Percentiles rank a stretch among this genome's conserved stretches.
These are phyloP conservation scores for Sthenelais limicola DNA, from an alignment of 2,888 invertebrate genomes.

Conservation along the genomic window DNA sequence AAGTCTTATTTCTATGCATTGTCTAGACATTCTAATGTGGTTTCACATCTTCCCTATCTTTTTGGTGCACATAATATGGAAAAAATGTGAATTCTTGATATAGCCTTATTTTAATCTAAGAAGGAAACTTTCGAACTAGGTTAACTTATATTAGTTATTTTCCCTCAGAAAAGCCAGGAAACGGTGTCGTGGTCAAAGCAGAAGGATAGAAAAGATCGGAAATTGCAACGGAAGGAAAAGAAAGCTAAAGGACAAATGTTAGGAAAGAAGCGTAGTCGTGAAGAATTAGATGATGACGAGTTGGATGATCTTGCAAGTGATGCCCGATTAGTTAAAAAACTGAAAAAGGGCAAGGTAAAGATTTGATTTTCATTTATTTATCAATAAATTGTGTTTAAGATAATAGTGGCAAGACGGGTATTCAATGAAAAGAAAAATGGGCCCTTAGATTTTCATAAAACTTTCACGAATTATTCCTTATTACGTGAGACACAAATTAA, in stretches of 20 bases:
- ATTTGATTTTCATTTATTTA: background rate
- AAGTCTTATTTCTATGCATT: background rate
- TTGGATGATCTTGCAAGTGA: slow-evolving; percentile 75
- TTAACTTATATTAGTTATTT: too few relatives aligned
- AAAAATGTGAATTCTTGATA: too few relatives aligned
- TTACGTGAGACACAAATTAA: too few relatives aligned
- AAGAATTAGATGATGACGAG: slow-evolving; percentile 72
- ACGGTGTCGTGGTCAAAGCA: slow-evolving; percentile 77
- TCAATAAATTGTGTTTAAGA: background rate
- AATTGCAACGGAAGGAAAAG: slow-evolving; percentile 76
- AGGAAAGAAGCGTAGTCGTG: slow-evolving; percentile 67
- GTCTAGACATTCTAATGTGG: background rate
- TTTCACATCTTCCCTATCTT: too few relatives aligned
- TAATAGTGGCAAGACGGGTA: background rate
- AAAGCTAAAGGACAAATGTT: slow-evolving; percentile 57
- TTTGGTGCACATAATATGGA: too few relatives aligned
- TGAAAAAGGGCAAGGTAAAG: slow-evolving; percentile 85
- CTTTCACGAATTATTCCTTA: too few relatives aligned
- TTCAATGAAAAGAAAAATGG: too few relatives aligned
- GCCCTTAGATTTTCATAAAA: too few relatives aligned
- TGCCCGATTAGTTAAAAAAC: slow-evolving; percentile 86
- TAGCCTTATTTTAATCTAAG: too few relatives aligned
- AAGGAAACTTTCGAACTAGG: too few relatives aligned
- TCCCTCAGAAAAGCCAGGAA: too few relatives aligned
- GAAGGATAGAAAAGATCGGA: slow-evolving; percentile 81